Evolutionary conservation across 2,888 invertebrate genomes (phyloP).

Genomic region (Epistrophe grossulariae): DNA sequence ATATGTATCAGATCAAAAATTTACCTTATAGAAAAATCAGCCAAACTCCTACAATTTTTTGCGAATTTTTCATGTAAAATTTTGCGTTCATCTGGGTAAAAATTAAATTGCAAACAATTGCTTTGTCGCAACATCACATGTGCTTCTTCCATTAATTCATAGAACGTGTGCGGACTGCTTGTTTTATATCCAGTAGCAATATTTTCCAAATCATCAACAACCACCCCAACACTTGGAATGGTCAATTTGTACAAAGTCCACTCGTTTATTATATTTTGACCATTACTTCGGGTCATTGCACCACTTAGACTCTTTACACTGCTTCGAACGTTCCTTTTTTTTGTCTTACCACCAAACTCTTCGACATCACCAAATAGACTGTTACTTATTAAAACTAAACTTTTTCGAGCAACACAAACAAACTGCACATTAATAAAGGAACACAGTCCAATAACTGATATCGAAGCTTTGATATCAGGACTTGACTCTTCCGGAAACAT

Average conservation of each 20-base stretch:
- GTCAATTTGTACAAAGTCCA: conserved; percentile 91
- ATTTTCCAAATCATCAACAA: conserved; percentile 89
- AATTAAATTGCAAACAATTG: conserved; percentile 80
- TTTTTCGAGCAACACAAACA: conserved; percentile 81
- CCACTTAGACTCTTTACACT: conserved; percentile 72
- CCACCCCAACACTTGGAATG: conserved; percentile 86
- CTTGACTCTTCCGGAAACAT: conserved; percentile 82
- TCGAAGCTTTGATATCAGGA: conserved; percentile 82
- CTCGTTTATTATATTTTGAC: conserved; percentile 80
- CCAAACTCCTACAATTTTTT: conserved; percentile 81
- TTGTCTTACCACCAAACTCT: conserved; percentile 68
- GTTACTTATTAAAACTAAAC: conserved; percentile 81
- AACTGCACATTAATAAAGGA: conserved; percentile 82
- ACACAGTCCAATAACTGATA: conserved; percentile 82
- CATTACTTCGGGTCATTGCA: conserved; percentile 80
- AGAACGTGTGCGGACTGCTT: conserved; percentile 88
- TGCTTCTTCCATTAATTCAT: conserved; percentile 89
- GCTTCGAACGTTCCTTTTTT: conserved; percentile 73
- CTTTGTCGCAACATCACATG: conserved; percentile 87
- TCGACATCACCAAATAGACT: conserved; percentile 77
- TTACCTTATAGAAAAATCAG: conserved; percentile 82
- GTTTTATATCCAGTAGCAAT: conserved; percentile 87
- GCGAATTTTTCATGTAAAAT: conserved; percentile 79
- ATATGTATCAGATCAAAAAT: neutral
- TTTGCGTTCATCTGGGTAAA: conserved; percentile 77